Evolutionary conservation across 1,140 invertebrate species (phyloP), one percentile per base, ranked within the genome.

Genomic region (Halictus rubicundus): DNA sequence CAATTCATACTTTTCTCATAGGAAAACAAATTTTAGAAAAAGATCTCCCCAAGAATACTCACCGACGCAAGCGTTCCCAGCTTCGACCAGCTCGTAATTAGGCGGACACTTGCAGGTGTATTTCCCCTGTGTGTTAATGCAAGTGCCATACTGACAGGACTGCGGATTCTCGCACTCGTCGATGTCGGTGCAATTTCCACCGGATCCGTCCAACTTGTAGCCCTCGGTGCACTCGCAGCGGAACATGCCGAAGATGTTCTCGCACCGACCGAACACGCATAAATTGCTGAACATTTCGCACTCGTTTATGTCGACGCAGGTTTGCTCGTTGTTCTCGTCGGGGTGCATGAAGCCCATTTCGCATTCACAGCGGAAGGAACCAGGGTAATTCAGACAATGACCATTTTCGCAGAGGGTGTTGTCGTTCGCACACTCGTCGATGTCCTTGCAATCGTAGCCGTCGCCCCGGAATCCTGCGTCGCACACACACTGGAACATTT

Each of bases 261-360:
- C 96, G 93, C 97, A 98, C 80, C 94, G 94, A 0, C 97, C 97
- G 91, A 95, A 97, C 6, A 97, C 96, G 90, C 97, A 98, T 2
- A 98, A 93, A 88, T 98, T 97, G 87, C 95, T 95, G 92, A 98
- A 98, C 92, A 96, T 96, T 39, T 96, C 95, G 89, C 98, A 99
- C 90, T 99, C 98, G 89, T 99, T 95, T 32, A 98, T 97, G 90
- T 99, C 98, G 70, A 96, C 95, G 92, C 98, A 99, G 4, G 94
- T 94, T 81, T 95, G 96, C 87, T 96, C 94, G 84, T 95, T 95
- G 52, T 91, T 93, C 21, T 94, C 94, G 80, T 96, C 95, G 0
- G 96, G 95, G 87, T 97, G 95, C 91, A 97, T 97, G 92, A 96
- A 96, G 3, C 96, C 96, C 95, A 96, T 96, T 84, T 96, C 95